Conservation (phyloP, 2,113 vertebrate genomes). For the Orycteropus afer region DNA sequence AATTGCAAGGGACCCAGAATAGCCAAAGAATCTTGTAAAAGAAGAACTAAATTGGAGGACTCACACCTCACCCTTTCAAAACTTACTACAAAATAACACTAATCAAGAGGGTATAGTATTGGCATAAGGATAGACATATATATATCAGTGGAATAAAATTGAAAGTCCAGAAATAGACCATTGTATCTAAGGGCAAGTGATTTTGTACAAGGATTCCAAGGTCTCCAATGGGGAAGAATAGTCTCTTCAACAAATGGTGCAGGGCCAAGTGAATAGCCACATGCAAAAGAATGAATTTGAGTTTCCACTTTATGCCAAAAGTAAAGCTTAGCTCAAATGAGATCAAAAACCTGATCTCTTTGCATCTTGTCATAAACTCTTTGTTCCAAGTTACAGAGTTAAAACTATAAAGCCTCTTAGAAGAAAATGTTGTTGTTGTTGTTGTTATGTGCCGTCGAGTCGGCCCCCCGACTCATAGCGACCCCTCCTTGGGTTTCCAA, state of each 20-base stretch:
- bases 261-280: not conserved
- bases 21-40: not conserved
- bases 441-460: no score
- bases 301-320: not conserved
- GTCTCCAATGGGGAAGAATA: not conserved
- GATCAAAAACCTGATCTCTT: not conserved
- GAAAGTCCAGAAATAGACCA: not conserved
- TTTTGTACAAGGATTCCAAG: not conserved
- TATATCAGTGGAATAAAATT: conserved; percentile 14
- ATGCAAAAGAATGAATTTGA: not conserved
- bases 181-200: not conserved
- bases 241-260: not conserved
- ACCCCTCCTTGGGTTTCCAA: no score
- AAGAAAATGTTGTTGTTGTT: no score
- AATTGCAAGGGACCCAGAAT: not conserved
- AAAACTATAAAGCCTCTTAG: not conserved
- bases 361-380: not conserved
- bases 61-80: conserved; percentile 41
- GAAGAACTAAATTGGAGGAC: not conserved
- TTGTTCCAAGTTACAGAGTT: not conserved
- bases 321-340: not conserved
- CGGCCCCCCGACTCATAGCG: no score
- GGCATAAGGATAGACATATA: not conserved
- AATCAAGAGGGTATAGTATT: not conserved
- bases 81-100: not conserved